These are phyloP conservation scores for Aplocera efformata DNA, from an alignment of 2,888 invertebrate genomes.

Conservation along the genomic window DNA sequence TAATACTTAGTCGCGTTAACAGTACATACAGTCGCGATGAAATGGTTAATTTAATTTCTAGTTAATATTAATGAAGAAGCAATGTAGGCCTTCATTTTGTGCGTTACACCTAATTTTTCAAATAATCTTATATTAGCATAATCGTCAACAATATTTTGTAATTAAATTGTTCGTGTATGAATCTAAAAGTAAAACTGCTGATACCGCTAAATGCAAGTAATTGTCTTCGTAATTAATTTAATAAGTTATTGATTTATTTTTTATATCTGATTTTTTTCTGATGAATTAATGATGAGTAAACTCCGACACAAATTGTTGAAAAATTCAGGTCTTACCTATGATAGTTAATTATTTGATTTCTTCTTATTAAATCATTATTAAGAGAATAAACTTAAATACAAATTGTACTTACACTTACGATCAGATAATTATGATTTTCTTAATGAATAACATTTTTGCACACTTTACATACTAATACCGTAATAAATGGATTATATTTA, in stretches of 20 bases:
- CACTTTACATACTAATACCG: background rate
- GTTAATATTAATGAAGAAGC: conserved; percentile 20
- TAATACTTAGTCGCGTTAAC: conserved; percentile 42
- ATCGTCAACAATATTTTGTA: no score
- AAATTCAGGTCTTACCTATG: no score
- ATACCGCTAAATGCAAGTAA: conserved; percentile 11
- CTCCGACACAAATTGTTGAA: no score
- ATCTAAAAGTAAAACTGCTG: conserved; percentile 12
- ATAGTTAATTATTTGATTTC: no score
- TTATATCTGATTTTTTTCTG: no score
- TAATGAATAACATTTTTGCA: conserved; percentile 7
- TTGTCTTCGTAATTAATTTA: background rate
- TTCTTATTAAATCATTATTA: no score
- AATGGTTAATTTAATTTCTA: conserved; percentile 21
- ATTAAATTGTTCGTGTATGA: no score
- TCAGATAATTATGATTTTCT: conserved; percentile 10
- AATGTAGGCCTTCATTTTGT: conserved; percentile 23
- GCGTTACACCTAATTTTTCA: conserved; percentile 17
- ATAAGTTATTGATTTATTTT: no score
- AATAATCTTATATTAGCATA: background rate
- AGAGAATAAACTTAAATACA: conserved; percentile 7
- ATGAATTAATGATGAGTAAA: no score
- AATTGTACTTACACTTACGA: conserved; percentile 1
- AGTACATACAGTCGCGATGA: conserved; percentile 28
- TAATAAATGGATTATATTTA: no score